Base-by-base conservation (phyloP, 2,113 vertebrate genomes). In the Siniperca knerii region DNA sequence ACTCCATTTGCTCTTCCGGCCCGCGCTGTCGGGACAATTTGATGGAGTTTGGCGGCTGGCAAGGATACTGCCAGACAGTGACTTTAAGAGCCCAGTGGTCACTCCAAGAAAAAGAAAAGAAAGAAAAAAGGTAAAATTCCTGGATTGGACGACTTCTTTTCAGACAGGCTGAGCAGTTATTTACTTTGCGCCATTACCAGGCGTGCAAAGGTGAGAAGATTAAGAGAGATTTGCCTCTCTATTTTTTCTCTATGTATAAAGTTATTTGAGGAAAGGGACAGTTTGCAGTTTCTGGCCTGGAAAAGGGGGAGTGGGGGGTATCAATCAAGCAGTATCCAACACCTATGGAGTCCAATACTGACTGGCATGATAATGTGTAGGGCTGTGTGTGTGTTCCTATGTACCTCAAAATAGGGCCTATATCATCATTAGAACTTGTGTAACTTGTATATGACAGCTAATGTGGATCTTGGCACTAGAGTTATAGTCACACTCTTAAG, bases 161-260 rank as follows among this genome's bases (percentile, higher is more conserved):
- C 69, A 78, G 68, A 55, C 79, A 81, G 58, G 57, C 85, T 78
- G 79, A 85, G 82, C 72, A 82, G 91, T 93, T 90, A 90, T 85
- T 92, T 90, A 89, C 78, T 83, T 71, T 4, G 68, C n/a, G 25
- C 83, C 89, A 90, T 92, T 93, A 92, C 83, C 55, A 61, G 79
- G 23, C 35, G 11, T 40, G 50, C 86, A 85, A 87, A 93, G 87
- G 93, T 89, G 89, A 93, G 84, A 79, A 85, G 85, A 88, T 92
- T 86, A 84, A 80, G 64, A 84, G 77, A 86, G 77, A 87, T 88
- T 88, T 83, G 50, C 66, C 78, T 71, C 72, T 37, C 3, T 40
- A 3, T 74, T 54, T 84, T 77, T 61, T 80, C 29, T 29, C 29
- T n/a, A 78, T 90, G 70, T 79, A 71, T 88, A 75, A 75, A 87